Evolutionary conservation across 2,113 vertebrate species (phyloP), one percentile per base, ranked within the genome.

Genomic region (Excalfactoria chinensis): DNA sequence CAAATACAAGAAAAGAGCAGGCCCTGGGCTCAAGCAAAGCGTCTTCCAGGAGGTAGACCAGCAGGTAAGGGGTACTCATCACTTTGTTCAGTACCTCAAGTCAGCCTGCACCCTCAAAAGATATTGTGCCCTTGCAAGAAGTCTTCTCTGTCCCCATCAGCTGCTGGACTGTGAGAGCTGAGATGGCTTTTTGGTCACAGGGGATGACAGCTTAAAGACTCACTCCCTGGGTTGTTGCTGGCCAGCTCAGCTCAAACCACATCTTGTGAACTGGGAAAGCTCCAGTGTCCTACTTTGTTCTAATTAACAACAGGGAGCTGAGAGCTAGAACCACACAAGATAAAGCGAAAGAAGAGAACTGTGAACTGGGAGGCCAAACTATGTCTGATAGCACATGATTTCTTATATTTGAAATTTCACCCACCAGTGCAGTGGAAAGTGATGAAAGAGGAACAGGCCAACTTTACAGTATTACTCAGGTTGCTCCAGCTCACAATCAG

Each of bases 111-210:
- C 55, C n/a, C 19, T 53, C 48, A 63, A 28, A 85, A 46, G 9
- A 25, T 23, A 30, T 7, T 32, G 30, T 37, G 30, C 21, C 1
- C 10, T 41, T 73, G 19, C 56, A 67, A 63, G 34, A 71, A 53
- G 18, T n/a, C 62, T 70, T 28, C 46, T 74, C 60, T 28, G 44
- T 56, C 9, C 13, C n/a, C 26, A 7, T 58, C 49, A 66, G 25
- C 34, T 44, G 15, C 30, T 55, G 0, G 0, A 56, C 56, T 3
- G 0, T 59, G 53, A 71, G 75, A 76, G 30, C 48, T 69, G 43
- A 3, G 63, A 32, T 22, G 63, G 32, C 7, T 64, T 37, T 25
- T 70, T 35, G 37, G 37, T 44, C 49, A 3, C 2, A 2, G 30
- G 34, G 19, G n/a, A 5, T 37, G 44, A 28, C 56, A 74, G 26